These are phyloP conservation scores for Hippocampus zosterae DNA, from an alignment of 2,113 vertebrate species.

Conservation along the genomic window DNA sequence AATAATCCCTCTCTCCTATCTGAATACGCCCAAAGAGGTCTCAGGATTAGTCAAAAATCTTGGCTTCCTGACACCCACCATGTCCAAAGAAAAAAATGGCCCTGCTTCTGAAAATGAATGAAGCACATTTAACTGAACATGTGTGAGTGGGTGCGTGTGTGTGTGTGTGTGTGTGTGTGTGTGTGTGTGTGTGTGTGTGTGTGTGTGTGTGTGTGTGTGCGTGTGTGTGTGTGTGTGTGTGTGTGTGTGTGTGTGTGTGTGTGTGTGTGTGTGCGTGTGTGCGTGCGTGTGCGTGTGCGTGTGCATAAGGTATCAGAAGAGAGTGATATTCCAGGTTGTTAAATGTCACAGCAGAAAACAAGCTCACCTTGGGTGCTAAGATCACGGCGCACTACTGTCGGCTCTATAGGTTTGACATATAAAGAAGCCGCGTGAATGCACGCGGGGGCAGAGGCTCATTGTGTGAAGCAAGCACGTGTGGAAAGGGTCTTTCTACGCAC, in stretches of 20 bases:
- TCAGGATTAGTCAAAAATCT: constrained; percentile 53
- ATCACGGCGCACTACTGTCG: constrained; percentile 51
- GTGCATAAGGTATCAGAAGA: constrained; percentile 41
- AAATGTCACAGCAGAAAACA: constrained; percentile 68
- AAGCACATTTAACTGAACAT: constrained; percentile 33
- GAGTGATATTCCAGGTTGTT: constrained; percentile 49
- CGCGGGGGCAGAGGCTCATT: constrained; percentile 22
- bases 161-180: too few relatives aligned
- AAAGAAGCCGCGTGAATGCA: constrained; percentile 46
- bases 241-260: background rate
- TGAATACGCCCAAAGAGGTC: constrained; percentile 45
- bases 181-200: background rate
- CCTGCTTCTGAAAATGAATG: constrained; percentile 16
- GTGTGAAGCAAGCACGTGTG: constrained; percentile 53
- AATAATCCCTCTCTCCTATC: constrained; percentile 50
- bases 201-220: background rate
- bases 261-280: too few relatives aligned
- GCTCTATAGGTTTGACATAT: constrained; percentile 63
- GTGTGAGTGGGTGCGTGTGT: too few relatives aligned
- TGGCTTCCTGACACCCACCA: constrained; percentile 37
- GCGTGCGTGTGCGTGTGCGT: too few relatives aligned
- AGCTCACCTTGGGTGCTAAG: constrained; percentile 56
- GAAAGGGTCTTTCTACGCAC: constrained; percentile 47
- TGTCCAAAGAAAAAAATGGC: constrained; percentile 14
- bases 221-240: background rate